phyloP scores from a whole-genome alignment of 2,113 vertebrate species.

The Atlantisia rogersi region DNA sequence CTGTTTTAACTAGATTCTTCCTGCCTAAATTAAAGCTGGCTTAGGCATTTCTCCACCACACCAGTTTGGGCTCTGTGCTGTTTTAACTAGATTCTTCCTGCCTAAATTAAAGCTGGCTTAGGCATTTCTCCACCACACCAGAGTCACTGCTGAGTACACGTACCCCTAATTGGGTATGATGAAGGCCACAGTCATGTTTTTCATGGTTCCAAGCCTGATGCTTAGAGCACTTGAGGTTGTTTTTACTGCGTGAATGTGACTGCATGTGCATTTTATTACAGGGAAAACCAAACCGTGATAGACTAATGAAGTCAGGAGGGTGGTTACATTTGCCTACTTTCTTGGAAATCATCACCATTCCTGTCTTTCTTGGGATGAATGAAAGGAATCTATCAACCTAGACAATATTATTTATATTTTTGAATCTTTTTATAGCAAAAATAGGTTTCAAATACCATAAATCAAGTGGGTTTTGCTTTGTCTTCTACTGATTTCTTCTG shows the following conservation, averaged over 20 bases:
- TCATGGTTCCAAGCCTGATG: slow-evolving; percentile 22
- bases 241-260: slow-evolving; percentile 1
- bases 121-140: slow-evolving; percentile 32
- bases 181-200: slow-evolving; percentile 55
- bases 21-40: slow-evolving; percentile 30
- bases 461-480: background rate
- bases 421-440: background rate
- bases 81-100: slow-evolving; percentile 45
- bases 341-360: background rate
- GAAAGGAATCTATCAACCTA: background rate
- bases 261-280: slow-evolving; percentile 12
- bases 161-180: background rate
- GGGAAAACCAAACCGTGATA: background rate
- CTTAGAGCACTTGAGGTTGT: slow-evolving; percentile 30
- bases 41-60: slow-evolving; percentile 34
- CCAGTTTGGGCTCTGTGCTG: background rate
- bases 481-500: background rate
- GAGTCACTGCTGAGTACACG: background rate
- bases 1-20: slow-evolving; percentile 42
- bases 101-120: slow-evolving; percentile 26
- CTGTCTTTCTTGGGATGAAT: background rate
- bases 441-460: background rate
- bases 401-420: background rate
- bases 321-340: slow-evolving; percentile 13
- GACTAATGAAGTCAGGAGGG: slow-evolving; percentile 2